phyloP scores from a whole-genome alignment of 2,797 vertebrate species.

The Glyptemys insculpta region DNA sequence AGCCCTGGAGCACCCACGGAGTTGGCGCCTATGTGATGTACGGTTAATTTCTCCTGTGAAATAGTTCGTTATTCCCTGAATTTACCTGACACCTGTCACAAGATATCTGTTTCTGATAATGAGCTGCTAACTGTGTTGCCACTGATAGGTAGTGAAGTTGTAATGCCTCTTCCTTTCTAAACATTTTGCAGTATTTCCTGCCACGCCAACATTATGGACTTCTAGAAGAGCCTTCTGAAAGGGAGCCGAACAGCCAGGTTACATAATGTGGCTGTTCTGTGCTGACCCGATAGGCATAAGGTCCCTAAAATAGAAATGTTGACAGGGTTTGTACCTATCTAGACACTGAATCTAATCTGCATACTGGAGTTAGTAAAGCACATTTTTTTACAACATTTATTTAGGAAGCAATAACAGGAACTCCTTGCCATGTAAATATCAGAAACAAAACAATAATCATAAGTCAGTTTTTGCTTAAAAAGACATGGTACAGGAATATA shows the following conservation, averaged over 20 bases:
- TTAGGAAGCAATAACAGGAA: neutral
- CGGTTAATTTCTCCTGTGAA: neutral
- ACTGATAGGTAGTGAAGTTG: neutral
- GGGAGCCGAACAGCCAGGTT: neutral
- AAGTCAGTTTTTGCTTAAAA: too few relatives aligned
- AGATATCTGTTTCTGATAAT: neutral
- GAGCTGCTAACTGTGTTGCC: neutral
- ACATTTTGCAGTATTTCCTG: neutral
- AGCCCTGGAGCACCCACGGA: too few relatives aligned
- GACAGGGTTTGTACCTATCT: too few relatives aligned
- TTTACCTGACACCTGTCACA: neutral
- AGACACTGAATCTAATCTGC: neutral
- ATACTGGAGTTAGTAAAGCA: neutral
- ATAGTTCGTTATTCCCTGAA: neutral
- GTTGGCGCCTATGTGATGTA: rapidly evolving
- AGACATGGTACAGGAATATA: too few relatives aligned
- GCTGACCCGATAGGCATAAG: neutral
- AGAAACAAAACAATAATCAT: too few relatives aligned
- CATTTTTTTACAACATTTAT: neutral
- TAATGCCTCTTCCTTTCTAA: neutral
- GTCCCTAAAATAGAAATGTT: neutral
- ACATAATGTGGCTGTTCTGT: neutral
- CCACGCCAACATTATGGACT: neutral
- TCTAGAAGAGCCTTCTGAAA: neutral
- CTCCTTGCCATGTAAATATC: too few relatives aligned